phyloP scores from a whole-genome alignment of 2,797 vertebrate species.

The Xerus rutilus region DNA sequence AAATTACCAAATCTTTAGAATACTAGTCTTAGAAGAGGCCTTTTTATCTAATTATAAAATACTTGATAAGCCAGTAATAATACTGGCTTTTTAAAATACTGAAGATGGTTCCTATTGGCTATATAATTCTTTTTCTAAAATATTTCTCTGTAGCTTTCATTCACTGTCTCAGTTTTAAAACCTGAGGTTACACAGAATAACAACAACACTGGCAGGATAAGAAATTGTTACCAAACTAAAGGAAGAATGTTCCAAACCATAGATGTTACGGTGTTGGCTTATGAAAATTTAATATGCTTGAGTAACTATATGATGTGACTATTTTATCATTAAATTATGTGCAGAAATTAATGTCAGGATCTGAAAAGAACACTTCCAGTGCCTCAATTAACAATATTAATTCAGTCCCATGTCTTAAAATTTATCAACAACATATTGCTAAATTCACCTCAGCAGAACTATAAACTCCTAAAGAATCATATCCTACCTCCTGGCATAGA shows the following conservation, averaged over 20 bases:
- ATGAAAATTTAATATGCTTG: constrained; percentile 45
- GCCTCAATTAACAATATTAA: not conserved
- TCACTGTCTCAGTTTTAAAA: constrained; percentile 41
- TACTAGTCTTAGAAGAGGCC: not conserved
- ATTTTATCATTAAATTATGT: constrained; percentile 41
- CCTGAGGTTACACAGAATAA: not conserved
- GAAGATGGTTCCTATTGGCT: not conserved
- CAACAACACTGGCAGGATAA: not conserved
- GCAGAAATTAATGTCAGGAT: constrained; percentile 7
- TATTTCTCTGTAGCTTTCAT: not conserved
- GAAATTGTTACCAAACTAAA: constrained; percentile 16
- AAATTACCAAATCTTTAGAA: not conserved
- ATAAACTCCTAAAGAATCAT: not conserved
- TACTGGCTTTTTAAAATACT: not conserved
- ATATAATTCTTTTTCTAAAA: constrained; percentile 49
- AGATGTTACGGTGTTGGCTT: not conserved
- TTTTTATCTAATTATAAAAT: constrained; percentile 63
- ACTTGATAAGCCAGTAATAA: not conserved
- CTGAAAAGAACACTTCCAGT: not conserved
- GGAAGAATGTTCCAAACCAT: not conserved
- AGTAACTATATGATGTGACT: not conserved
- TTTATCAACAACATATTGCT: constrained; percentile 9
- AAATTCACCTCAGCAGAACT: not conserved
- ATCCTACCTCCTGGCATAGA: not conserved
- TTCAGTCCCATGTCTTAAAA: not conserved